Evolutionary conservation across 2,888 invertebrate genomes (phyloP).

Genomic region (Suillia variegata): DNA sequence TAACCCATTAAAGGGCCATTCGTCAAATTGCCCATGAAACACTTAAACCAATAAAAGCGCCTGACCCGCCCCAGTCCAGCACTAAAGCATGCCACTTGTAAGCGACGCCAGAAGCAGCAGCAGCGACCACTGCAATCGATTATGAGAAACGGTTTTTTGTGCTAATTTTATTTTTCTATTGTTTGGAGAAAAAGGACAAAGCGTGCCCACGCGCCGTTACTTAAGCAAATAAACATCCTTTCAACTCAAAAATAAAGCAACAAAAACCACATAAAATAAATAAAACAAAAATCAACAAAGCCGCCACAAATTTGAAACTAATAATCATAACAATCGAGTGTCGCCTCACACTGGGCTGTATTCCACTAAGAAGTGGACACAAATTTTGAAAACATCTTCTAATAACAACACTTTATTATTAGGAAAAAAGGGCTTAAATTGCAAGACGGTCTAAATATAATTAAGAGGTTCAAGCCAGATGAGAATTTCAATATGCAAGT

Average conservation of each 20-base stretch:
- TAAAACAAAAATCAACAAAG: not conserved
- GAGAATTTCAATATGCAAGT: too few relatives aligned
- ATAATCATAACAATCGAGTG: constrained; percentile 7
- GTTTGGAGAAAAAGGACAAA: constrained; percentile 16
- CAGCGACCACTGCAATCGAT: constrained; percentile 21
- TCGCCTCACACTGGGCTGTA: not conserved
- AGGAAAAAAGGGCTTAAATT: too few relatives aligned
- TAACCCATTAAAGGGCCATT: constrained; percentile 48
- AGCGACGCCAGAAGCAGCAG: too few relatives aligned
- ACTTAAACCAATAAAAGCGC: constrained; percentile 39
- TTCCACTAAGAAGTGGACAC: too few relatives aligned
- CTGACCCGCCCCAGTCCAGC: not conserved
- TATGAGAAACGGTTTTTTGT: too few relatives aligned
- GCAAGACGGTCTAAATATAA: too few relatives aligned
- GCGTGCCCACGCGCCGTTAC: constrained; percentile 10
- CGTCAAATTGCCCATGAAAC: constrained; percentile 50
- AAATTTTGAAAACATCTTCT: too few relatives aligned
- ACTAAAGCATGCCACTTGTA: not conserved
- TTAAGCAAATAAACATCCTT: constrained; percentile 2
- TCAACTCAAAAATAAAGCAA: not conserved
- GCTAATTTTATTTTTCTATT: too few relatives aligned
- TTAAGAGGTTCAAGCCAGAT: too few relatives aligned
- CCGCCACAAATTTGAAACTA: constrained; percentile 19
- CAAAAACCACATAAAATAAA: not conserved
- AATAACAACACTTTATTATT: too few relatives aligned